Conservation (phyloP, 2,797 vertebrate genomes). For the Miichthys miiuy region DNA sequence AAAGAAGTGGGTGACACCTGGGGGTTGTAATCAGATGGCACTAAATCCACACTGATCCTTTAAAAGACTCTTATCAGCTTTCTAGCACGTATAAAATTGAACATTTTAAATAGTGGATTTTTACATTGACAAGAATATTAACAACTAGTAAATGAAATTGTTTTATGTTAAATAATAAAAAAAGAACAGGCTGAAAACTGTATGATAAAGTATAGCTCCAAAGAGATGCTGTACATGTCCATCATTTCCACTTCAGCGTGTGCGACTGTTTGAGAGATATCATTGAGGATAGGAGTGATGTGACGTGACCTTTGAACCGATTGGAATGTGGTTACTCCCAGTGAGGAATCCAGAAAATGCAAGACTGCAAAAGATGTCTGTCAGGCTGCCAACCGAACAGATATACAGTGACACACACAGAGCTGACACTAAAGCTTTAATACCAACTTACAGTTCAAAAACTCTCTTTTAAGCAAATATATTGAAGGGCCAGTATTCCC, state of each 20-base stretch:
- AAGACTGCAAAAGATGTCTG: conserved; percentile 62
- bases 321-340: conserved; percentile 68
- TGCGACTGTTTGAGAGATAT: conserved; percentile 39
- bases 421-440: conserved; percentile 15
- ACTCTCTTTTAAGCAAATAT: background rate
- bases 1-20: no score
- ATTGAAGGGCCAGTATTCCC: background rate
- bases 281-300: conserved; percentile 52
- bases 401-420: background rate
- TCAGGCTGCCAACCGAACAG: conserved; percentile 42
- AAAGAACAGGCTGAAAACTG: background rate
- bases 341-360: conserved; percentile 66
- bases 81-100: background rate
- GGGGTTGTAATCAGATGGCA: no score
- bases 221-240: conserved; percentile 25
- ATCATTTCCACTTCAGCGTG: conserved; percentile 42
- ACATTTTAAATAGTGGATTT: background rate
- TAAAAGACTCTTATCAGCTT: background rate
- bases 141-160: background rate
- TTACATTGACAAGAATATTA: background rate
- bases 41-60: no score
- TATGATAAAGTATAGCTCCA: background rate
- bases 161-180: background rate
- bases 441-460: background rate
- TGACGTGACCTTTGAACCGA: conserved; percentile 78